Conservation (phyloP, 2,797 vertebrate genomes). For the Phrynocephalus forsythii region DNA sequence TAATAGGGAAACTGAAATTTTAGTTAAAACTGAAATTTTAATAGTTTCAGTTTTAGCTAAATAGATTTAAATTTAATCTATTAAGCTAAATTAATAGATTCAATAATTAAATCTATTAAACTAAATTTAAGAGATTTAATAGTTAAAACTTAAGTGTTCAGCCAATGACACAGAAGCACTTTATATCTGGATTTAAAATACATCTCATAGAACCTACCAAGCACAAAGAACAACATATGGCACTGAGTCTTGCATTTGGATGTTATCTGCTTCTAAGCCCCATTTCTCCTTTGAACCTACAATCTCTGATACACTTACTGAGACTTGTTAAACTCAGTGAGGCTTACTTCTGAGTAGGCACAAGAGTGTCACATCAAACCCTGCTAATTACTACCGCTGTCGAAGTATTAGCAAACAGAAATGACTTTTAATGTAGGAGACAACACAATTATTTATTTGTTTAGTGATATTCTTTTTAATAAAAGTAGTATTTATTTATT, state of each 20-base stretch:
- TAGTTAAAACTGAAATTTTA: neutral
- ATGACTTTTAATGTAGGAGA: slow-evolving; percentile 4
- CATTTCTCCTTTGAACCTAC: slow-evolving; percentile 13
- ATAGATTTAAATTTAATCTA: no score
- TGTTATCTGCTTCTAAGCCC: neutral
- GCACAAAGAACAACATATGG: neutral
- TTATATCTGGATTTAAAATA: slow-evolving; percentile 9
- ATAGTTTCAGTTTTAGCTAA: no score
- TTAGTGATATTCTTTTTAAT: neutral
- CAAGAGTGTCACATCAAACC: neutral
- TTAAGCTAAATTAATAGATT: no score
- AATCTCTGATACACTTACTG: neutral
- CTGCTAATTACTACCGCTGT: slow-evolving; percentile 1
- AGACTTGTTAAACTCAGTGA: neutral
- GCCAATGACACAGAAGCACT: neutral
- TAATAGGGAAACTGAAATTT: neutral
- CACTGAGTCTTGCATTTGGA: neutral
- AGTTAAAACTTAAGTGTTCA: neutral
- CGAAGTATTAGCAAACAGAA: slow-evolving; percentile 28
- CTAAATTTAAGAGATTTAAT: no score
- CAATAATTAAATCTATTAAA: no score
- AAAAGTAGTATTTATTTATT: neutral
- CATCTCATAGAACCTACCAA: neutral
- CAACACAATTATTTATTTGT: neutral
- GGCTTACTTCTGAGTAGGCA: neutral